Percentiles rank a stretch among this genome's conserved stretches.
Conservation (phyloP, 37 sponge, comb jelly and placozoan species). For the Agelas oroides region DNA sequence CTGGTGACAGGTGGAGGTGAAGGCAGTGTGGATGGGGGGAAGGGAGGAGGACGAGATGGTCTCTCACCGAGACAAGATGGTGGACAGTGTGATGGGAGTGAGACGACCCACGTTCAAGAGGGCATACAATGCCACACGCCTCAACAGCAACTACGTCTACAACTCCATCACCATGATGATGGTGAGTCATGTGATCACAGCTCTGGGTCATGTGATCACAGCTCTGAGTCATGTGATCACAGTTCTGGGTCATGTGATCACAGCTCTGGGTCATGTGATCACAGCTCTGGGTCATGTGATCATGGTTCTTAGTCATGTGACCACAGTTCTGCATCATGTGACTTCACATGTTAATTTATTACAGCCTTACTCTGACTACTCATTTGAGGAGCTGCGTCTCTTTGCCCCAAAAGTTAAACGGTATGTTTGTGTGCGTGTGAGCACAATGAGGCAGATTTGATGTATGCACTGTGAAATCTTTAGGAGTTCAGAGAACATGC, state of each 20-base stretch:
- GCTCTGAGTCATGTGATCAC: too few relatives aligned
- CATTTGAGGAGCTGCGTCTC: slow-evolving; percentile 89
- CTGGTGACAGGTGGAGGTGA: slow-evolving; percentile 68
- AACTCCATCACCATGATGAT: slow-evolving; percentile 77
- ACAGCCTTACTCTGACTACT: slow-evolving; percentile 83
- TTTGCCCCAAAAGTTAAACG: slow-evolving; percentile 70
- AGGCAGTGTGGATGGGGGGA: slow-evolving; percentile 63
- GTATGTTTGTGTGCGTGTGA: slow-evolving; percentile 31
- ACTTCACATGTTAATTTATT: background rate
- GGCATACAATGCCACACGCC: slow-evolving; percentile 41
- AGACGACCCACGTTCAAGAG: slow-evolving; percentile 60
- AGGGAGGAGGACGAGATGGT: slow-evolving; percentile 9
- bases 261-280: slow-evolving; percentile 10
- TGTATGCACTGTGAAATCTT: too few relatives aligned
- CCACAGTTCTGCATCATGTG: too few relatives aligned
- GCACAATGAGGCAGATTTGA: background rate
- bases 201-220: too few relatives aligned
- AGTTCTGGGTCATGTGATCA: too few relatives aligned
- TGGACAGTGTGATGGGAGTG: slow-evolving; percentile 67
- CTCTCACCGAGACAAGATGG: slow-evolving; percentile 22
- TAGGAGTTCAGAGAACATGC: slow-evolving; percentile 68
- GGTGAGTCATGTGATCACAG: slow-evolving; percentile 28
- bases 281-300: too few relatives aligned
- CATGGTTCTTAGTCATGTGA: too few relatives aligned
- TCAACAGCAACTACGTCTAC: slow-evolving; percentile 62